Conservation (phyloP, 64 coral and sea anemone genomes). For the Stichodactyla mertensii region DNA sequence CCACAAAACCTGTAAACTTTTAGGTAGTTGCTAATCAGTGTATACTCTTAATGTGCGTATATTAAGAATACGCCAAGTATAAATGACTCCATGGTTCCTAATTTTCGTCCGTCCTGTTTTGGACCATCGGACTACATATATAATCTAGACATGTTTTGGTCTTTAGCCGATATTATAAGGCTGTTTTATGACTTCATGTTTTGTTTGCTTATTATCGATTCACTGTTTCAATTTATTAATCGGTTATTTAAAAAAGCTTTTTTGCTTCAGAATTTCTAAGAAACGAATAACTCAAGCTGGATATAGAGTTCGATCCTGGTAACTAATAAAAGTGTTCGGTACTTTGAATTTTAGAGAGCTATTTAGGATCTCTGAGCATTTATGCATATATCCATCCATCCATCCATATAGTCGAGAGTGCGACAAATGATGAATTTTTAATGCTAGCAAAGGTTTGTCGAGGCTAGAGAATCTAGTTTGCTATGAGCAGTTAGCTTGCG, state of each 20-base stretch:
- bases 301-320: neutral
- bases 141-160: neutral
- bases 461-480: neutral
- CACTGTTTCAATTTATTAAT: neutral
- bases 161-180: neutral
- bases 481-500: neutral
- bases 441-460: neutral
- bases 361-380: neutral
- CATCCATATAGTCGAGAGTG: neutral
- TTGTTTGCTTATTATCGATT: neutral
- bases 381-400: neutral
- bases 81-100: neutral
- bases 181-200: neutral
- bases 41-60: slow-evolving; percentile 8
- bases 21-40: neutral
- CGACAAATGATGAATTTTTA: neutral
- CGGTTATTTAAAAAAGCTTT: neutral
- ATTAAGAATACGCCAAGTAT: neutral
- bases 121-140: too few species aligned
- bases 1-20: slow-evolving; percentile 14
- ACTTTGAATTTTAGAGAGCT: neutral
- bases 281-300: neutral
- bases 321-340: neutral
- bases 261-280: neutral
- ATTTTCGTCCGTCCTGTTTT: neutral